phyloP scores from a whole-genome alignment of 2,113 vertebrate species.

The Lamprotornis superbus region DNA sequence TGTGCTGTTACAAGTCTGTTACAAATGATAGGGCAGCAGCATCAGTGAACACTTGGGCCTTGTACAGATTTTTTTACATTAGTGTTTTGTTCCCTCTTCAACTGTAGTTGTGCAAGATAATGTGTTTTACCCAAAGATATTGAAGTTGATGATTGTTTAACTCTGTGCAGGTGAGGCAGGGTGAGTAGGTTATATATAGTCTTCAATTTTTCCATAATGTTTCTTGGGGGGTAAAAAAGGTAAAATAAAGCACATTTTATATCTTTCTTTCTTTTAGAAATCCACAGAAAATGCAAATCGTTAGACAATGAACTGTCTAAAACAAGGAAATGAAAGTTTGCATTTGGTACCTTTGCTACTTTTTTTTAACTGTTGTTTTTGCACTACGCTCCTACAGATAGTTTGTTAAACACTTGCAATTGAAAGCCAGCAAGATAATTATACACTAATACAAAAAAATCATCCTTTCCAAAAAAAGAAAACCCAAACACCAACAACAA shows the following conservation, averaged over 20 bases:
- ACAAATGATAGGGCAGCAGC: background rate
- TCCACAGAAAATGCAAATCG: background rate
- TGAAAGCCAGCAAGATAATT: background rate
- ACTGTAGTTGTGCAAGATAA: background rate
- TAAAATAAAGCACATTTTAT: background rate
- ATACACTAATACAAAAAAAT: background rate
- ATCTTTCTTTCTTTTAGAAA: background rate
- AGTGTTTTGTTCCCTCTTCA: background rate
- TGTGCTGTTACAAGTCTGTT: background rate
- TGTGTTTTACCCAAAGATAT: background rate
- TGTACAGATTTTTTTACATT: background rate
- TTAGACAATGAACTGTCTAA: background rate
- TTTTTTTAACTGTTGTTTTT: background rate
- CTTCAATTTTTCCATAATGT: background rate
- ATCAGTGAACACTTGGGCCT: background rate
- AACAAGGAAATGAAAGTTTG: background rate
- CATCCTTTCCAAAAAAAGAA: background rate
- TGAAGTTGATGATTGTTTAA: background rate
- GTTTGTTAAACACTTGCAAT: background rate
- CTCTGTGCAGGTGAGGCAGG: background rate
- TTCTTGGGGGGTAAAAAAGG: background rate
- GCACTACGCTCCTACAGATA: background rate
- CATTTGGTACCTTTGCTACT: background rate
- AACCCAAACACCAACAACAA: background rate
- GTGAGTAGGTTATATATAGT: background rate